Conservation (phyloP, 2,888 invertebrate species). For the Cremastinae sp. region DNA sequence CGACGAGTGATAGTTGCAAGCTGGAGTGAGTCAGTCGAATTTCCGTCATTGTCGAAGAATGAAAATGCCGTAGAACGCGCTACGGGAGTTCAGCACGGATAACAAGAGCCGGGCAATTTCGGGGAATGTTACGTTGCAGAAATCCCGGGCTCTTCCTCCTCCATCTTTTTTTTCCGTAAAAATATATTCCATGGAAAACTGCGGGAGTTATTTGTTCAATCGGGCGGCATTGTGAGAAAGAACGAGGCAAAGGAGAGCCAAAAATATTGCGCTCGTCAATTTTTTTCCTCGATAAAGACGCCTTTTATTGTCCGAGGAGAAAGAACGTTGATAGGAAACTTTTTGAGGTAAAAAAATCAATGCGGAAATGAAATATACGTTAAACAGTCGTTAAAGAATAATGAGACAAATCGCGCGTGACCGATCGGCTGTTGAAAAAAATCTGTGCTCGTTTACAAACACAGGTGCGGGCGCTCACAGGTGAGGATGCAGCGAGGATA, state of each 20-base stretch:
- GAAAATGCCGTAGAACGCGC: slow-evolving; percentile 65
- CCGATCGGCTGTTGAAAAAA: slow-evolving; percentile 23
- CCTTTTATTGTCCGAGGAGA: too few species aligned
- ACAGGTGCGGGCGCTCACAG: slow-evolving; percentile 66
- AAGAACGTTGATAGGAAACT: background rate
- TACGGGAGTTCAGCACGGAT: slow-evolving; percentile 60
- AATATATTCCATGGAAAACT: slow-evolving; percentile 47
- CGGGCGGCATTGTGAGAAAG: slow-evolving; percentile 29
- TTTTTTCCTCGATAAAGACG: slow-evolving; percentile 13
- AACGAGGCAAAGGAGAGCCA: slow-evolving; percentile 13
- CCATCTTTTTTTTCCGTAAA: slow-evolving; percentile 60
- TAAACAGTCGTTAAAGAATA: slow-evolving; percentile 12
- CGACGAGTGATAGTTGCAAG: slow-evolving; percentile 74
- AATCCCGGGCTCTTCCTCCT: slow-evolving; percentile 53
- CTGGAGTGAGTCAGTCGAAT: slow-evolving; percentile 76
- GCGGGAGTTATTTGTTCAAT: slow-evolving; percentile 44
- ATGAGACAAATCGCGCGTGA: slow-evolving; percentile 35
- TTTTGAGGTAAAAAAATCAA: background rate
- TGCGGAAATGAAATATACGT: background rate
- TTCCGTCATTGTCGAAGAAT: slow-evolving; percentile 75
- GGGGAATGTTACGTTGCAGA: slow-evolving; percentile 76
- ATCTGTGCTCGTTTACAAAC: slow-evolving; percentile 11
- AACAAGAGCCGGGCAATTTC: slow-evolving; percentile 68
- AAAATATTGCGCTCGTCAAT: slow-evolving; percentile 8
- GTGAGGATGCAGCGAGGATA: slow-evolving; percentile 74